phyloP scores from a whole-genome alignment of 2,888 invertebrate genomes.

The Tuta absoluta region DNA sequence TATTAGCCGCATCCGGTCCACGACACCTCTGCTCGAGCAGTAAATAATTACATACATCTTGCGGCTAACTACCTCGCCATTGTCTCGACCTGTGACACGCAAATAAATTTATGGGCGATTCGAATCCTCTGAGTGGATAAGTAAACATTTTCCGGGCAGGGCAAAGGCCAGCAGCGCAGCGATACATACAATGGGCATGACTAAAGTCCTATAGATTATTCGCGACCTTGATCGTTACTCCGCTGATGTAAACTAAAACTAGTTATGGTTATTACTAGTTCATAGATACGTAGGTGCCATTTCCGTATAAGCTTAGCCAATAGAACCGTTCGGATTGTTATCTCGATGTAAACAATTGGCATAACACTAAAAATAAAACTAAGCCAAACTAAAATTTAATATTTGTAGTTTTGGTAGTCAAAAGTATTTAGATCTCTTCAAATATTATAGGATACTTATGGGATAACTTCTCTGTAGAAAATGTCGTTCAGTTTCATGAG shows the following conservation, averaged over 20 bases:
- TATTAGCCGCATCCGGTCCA: constrained; percentile 34
- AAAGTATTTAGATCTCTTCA: too few species aligned
- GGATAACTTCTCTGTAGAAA: too few species aligned
- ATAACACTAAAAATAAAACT: too few species aligned
- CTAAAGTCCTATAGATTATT: background rate
- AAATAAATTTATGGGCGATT: constrained; percentile 15
- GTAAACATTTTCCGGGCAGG: constrained; percentile 1
- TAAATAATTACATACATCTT: constrained; percentile 36
- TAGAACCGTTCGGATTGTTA: background rate
- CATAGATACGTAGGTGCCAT: background rate
- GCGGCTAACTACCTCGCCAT: constrained; percentile 29
- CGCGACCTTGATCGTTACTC: constrained; percentile 21
- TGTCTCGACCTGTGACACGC: constrained; percentile 25
- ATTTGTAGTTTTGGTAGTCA: too few species aligned
- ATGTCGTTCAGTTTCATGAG: too few species aligned
- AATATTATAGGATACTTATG: too few species aligned
- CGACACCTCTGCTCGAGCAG: constrained; percentile 36
- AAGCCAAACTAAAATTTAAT: too few species aligned
- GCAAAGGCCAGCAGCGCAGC: background rate
- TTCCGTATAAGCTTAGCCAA: background rate
- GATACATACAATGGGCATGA: background rate
- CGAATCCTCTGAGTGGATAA: constrained; percentile 4
- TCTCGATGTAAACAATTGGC: background rate
- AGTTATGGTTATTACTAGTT: constrained; percentile 28
- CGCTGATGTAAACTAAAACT: constrained; percentile 25